Evolutionary conservation across 2,888 invertebrate species (phyloP).

Genomic region (Sinodicranocentrus sp.): DNA sequence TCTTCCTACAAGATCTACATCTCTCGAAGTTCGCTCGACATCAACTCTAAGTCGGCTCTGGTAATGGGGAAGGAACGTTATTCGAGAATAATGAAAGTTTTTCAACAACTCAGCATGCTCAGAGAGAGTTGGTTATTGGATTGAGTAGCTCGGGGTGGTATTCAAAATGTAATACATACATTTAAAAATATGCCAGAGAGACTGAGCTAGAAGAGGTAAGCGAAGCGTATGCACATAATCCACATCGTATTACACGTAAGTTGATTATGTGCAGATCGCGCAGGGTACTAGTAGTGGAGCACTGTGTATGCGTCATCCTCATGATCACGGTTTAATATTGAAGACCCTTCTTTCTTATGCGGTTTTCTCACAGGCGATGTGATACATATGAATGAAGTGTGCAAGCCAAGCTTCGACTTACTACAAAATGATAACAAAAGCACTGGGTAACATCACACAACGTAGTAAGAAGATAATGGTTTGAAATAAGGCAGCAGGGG

Average conservation of each 20-base stretch:
- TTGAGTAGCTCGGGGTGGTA: slow-evolving; percentile 44
- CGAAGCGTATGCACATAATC: too few relatives aligned
- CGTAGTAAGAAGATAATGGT: neutral
- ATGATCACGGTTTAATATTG: neutral
- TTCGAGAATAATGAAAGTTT: slow-evolving; percentile 57
- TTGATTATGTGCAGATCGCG: too few relatives aligned
- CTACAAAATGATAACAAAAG: slow-evolving; percentile 3
- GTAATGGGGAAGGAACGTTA: slow-evolving; percentile 15
- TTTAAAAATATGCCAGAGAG: slow-evolving; percentile 38
- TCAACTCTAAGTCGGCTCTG: slow-evolving; percentile 23
- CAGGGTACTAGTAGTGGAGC: too few relatives aligned
- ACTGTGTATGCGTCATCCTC: slow-evolving; percentile 53
- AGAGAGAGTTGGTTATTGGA: slow-evolving; percentile 28
- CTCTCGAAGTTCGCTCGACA: too few relatives aligned
- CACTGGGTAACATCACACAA: neutral
- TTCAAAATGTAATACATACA: slow-evolving; percentile 35
- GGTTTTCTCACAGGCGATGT: slow-evolving; percentile 9
- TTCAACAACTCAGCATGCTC: slow-evolving; percentile 43
- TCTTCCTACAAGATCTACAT: too few relatives aligned
- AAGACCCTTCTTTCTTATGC: neutral
- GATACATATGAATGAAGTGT: neutral
- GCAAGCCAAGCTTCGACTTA: neutral
- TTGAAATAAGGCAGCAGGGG: slow-evolving; percentile 55
- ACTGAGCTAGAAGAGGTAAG: too few relatives aligned
- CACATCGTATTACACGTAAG: slow-evolving; percentile 26